These are phyloP conservation scores for Bellardia pandia DNA, from an alignment of 2,888 invertebrate genomes.

Conservation along the genomic window DNA sequence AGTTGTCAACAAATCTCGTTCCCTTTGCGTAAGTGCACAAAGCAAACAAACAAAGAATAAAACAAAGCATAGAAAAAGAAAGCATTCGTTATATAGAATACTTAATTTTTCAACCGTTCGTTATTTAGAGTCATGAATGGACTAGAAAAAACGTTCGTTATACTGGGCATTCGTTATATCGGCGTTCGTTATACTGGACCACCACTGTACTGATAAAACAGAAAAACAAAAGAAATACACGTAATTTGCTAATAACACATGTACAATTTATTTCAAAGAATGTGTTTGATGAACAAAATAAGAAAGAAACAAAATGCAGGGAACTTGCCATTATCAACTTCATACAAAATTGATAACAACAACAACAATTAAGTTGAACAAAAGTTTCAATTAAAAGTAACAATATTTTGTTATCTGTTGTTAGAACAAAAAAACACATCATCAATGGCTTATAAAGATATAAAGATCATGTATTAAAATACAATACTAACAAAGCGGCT, in stretches of 20 bases:
- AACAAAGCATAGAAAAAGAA: no score
- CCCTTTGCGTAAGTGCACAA: no score
- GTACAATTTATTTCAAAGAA: constrained; percentile 62
- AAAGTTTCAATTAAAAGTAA: constrained; percentile 73
- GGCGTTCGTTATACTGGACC: no score
- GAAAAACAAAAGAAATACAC: constrained; percentile 9
- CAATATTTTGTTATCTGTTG: constrained; percentile 60
- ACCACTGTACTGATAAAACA: constrained; percentile 30
- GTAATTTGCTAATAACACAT: constrained; percentile 68
- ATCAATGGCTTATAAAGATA: constrained; percentile 39
- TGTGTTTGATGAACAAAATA: constrained; percentile 55
- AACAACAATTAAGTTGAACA: constrained; percentile 67
- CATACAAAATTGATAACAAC: constrained; percentile 60
- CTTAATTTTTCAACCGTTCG: no score
- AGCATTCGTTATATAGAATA: no score
- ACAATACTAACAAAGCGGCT: constrained; percentile 1
- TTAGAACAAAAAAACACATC: constrained; percentile 21
- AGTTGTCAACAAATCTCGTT: no score
- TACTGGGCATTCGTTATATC: no score
- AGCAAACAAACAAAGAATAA: no score
- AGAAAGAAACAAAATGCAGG: constrained; percentile 10
- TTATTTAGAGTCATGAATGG: no score
- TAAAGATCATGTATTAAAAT: constrained; percentile 54
- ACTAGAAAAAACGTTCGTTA: no score
- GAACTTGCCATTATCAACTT: constrained; percentile 60